Conservation (phyloP, 1,140 invertebrate genomes). For the Cataglyphis hispanica region DNA sequence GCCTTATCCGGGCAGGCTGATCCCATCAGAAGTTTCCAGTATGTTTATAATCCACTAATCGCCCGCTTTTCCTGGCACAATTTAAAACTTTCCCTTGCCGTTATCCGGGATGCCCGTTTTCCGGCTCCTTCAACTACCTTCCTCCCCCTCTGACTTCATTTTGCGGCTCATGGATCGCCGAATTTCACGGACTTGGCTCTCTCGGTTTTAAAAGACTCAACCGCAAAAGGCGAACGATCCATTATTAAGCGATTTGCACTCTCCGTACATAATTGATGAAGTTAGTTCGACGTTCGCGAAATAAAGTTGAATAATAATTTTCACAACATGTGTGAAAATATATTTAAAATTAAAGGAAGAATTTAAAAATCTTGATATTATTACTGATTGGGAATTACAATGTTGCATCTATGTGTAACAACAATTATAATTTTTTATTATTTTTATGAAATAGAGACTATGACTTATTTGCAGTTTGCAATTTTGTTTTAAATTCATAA, state of each 20-base stretch:
- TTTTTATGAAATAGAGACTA: not conserved
- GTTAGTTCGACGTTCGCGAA: conserved; percentile 11
- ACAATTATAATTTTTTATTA: not conserved
- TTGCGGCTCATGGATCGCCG: conserved; percentile 84
- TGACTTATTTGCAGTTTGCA: not conserved
- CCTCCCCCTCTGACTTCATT: conserved; percentile 78
- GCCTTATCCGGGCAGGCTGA: conserved; percentile 69
- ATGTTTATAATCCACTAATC: conserved; percentile 86
- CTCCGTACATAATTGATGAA: conserved; percentile 42
- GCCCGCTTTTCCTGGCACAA: conserved; percentile 82
- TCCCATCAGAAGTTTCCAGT: conserved; percentile 80
- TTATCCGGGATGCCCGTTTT: conserved; percentile 72
- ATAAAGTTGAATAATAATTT: not conserved
- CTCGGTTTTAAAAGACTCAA: conserved; percentile 14
- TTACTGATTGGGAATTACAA: not conserved
- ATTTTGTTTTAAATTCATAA: conserved; percentile 1
- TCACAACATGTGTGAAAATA: not conserved
- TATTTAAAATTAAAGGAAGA: not conserved
- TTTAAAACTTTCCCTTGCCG: conserved; percentile 84
- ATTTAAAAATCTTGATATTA: not conserved
- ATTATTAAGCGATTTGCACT: conserved; percentile 54
- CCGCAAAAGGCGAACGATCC: not conserved
- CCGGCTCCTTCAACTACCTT: conserved; percentile 52
- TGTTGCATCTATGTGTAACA: not conserved
- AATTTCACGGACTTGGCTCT: conserved; percentile 77